A percentile compares a stretch with the other conserved stretches of the same genome.
These are phyloP conservation scores for Verasper variegatus DNA, from an alignment of 2,113 vertebrate species.

Conservation along the genomic window DNA sequence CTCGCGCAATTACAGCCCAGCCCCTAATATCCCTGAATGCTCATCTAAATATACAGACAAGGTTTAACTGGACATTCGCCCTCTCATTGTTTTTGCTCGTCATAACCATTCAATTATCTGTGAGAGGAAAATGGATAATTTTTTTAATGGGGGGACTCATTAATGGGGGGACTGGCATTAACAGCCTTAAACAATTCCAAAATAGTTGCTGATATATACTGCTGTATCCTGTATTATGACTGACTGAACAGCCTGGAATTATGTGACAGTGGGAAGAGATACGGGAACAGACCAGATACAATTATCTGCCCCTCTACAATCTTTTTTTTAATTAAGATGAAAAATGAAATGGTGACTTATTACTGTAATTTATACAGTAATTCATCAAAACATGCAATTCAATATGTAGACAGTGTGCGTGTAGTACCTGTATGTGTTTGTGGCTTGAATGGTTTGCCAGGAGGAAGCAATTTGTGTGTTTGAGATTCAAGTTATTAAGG, in stretches of 20 bases:
- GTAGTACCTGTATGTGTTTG: not conserved
- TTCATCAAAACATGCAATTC: not conserved
- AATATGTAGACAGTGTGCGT: not conserved
- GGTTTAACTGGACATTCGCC: conserved; percentile 71
- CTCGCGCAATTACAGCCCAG: conserved; percentile 66
- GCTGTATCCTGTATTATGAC: not conserved
- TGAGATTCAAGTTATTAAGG: not conserved
- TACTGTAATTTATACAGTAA: not conserved
- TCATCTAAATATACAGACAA: conserved; percentile 59
- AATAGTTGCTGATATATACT: not conserved
- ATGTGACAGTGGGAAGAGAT: not conserved
- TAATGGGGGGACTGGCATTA: conserved; percentile 3
- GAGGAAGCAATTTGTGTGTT: not conserved
- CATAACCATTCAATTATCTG: conserved; percentile 59
- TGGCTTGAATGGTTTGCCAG: not conserved
- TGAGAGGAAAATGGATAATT: conserved; percentile 11
- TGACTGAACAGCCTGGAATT: not conserved
- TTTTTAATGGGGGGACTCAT: not conserved
- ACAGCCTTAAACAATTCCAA: conserved; percentile 26
- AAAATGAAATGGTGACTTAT: not conserved
- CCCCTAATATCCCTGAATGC: conserved; percentile 55
- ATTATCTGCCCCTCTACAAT: not conserved
- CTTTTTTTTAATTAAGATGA: not conserved
- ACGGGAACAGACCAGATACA: not conserved
- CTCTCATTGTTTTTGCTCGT: conserved; percentile 56